A percentile compares a stretch with the other conserved stretches of the same genome.
phyloP scores from a whole-genome alignment of 2,113 vertebrate genomes.

The Otolemur garnettii region DNA sequence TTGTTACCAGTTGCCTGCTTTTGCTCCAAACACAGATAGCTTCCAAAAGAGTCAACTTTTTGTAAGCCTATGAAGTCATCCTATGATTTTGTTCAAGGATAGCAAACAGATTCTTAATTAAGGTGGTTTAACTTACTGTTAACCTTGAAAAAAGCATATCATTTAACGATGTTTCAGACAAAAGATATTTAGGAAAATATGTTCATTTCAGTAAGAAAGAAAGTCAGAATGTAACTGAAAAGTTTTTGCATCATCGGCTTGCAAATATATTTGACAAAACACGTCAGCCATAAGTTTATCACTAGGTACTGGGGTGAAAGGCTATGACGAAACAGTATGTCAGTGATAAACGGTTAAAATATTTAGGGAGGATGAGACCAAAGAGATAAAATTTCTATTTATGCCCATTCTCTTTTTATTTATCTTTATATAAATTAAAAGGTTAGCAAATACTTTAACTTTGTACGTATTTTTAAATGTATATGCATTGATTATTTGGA shows the following conservation, averaged over 20 bases:
- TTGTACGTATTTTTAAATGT: not conserved
- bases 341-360: not conserved
- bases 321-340: not conserved
- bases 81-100: conserved; percentile 15
- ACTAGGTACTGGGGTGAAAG: not conserved
- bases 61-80: not conserved
- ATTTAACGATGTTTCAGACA: not conserved
- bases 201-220: conserved; percentile 6
- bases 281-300: not conserved
- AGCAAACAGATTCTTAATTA: conserved; percentile 12
- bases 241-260: not conserved
- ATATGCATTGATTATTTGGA: not conserved
- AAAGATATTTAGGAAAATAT: conserved; percentile 10
- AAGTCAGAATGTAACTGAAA: not conserved
- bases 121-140: conserved; percentile 57
- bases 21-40: conserved; percentile 32
- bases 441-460: not conserved
- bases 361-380: not conserved
- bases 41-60: conserved; percentile 60
- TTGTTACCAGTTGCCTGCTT: conserved; percentile 17
- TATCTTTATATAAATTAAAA: not conserved
- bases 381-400: not conserved
- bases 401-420: not conserved
- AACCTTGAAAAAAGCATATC: not conserved
- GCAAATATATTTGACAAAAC: conserved; percentile 13